Percentiles rank a stretch among this genome's conserved stretches.
Evolutionary conservation across 2,113 vertebrate genomes (phyloP).

Genomic region (Lophotis ruficrista): DNA sequence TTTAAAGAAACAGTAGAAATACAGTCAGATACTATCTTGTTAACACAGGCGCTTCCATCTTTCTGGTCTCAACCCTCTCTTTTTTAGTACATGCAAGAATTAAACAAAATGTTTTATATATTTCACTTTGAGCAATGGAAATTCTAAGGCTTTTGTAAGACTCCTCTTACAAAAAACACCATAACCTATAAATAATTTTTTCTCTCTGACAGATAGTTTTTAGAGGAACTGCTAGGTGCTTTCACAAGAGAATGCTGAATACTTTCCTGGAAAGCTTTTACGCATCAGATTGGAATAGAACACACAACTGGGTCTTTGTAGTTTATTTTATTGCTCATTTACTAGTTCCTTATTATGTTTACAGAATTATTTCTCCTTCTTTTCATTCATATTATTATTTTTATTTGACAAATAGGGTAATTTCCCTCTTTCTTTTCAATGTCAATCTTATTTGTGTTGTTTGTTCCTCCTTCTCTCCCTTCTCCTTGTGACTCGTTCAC

Average conservation of each 20-base stretch:
- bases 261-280: conserved; percentile 10
- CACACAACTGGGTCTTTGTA: background rate
- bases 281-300: background rate
- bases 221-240: background rate
- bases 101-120: background rate
- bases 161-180: background rate
- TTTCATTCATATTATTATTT: background rate
- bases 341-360: background rate
- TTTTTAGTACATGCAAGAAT: background rate
- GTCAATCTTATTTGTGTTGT: background rate
- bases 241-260: background rate
- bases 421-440: background rate
- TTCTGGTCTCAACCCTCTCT: background rate
- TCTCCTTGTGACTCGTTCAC: background rate
- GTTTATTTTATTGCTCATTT: background rate
- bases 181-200: background rate
- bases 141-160: background rate
- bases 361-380: background rate
- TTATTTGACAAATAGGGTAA: background rate
- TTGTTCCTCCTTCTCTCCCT: background rate
- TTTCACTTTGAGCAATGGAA: background rate
- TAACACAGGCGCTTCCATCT: background rate
- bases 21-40: background rate
- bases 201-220: background rate
- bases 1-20: background rate